A percentile compares a stretch with the other conserved stretches of the same genome.
Evolutionary conservation across 2,113 vertebrate genomes (phyloP).

Genomic region (Platanista minor): DNA sequence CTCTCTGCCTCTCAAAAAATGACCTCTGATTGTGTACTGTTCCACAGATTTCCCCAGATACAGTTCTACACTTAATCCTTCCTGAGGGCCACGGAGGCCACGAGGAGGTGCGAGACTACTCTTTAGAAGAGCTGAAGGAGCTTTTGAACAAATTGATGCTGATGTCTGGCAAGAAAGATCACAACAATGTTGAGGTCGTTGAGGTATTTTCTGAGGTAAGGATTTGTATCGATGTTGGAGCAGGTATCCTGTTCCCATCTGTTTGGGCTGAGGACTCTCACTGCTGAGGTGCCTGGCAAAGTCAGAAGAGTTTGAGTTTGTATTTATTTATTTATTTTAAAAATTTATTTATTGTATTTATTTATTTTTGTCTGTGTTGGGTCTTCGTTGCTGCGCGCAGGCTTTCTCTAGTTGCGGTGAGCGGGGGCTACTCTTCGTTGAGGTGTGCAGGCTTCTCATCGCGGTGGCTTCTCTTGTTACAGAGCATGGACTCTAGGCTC

Average conservation of each 20-base stretch:
- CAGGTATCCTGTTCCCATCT: fast-evolving
- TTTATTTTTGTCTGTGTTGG: too few species aligned
- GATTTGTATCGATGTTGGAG: fast-evolving
- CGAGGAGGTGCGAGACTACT: conserved; percentile 77
- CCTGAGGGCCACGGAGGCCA: conserved; percentile 76
- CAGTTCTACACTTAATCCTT: conserved; percentile 83
- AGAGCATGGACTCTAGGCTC: too few species aligned
- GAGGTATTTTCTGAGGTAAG: conserved; percentile 93
- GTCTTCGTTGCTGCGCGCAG: too few species aligned
- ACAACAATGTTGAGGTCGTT: conserved; percentile 85
- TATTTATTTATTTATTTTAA: too few species aligned
- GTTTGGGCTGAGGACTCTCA: fast-evolving
- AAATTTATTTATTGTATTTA: too few species aligned
- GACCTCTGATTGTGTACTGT: fast-evolving
- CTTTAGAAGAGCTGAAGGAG: conserved; percentile 90
- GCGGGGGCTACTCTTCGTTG: too few species aligned
- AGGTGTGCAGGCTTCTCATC: too few species aligned
- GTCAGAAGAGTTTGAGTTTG: not conserved
- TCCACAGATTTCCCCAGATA: conserved; percentile 86
- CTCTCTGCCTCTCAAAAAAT: not conserved
- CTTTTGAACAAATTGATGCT: conserved; percentile 98
- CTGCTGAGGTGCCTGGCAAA: not conserved
- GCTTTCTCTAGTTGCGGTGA: too few species aligned
- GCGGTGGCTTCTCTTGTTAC: too few species aligned
- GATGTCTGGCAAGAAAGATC: conserved; percentile 94